These are phyloP conservation scores for Trichosurus vulpecula DNA, from an alignment of 2,797 vertebrate genomes.

Conservation along the genomic window DNA sequence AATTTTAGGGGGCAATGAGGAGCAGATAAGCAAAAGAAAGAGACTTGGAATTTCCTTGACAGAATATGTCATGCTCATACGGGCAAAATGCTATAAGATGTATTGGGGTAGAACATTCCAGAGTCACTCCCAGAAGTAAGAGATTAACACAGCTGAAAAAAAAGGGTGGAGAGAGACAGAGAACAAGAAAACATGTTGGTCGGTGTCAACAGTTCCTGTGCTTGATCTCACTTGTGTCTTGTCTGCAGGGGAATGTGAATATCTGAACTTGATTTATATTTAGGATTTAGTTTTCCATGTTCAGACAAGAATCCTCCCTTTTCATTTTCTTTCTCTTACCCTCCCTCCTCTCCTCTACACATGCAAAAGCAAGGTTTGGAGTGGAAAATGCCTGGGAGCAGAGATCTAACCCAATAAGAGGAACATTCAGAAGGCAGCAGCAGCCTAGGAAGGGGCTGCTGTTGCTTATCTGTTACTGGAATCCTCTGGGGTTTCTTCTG, in stretches of 20 bases:
- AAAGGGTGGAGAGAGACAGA: not conserved
- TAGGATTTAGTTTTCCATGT: slow-evolving; percentile 52
- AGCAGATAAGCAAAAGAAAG: not conserved
- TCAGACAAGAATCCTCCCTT: slow-evolving; percentile 60
- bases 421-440: not conserved
- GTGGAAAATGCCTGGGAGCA: slow-evolving; percentile 51
- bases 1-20: not conserved
- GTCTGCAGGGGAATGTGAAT: slow-evolving; percentile 38
- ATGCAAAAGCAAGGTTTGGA: slow-evolving; percentile 9
- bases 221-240: slow-evolving; percentile 39
- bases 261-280: slow-evolving; percentile 45
- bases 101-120: not conserved
- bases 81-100: not conserved
- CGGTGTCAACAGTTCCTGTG: slow-evolving; percentile 48
- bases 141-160: slow-evolving; percentile 45
- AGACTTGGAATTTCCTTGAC: not conserved
- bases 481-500: slow-evolving; percentile 4
- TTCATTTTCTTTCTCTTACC: slow-evolving; percentile 9
- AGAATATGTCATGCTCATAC: not conserved
- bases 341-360: not conserved
- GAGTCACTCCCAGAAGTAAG: slow-evolving; percentile 29
- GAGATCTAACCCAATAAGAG: not conserved
- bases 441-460: not conserved
- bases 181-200: slow-evolving; percentile 22
- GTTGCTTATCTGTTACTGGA: slow-evolving; percentile 36